A percentile compares a stretch with the other conserved stretches of the same genome.
Evolutionary conservation across 2,888 invertebrate genomes (phyloP).

Genomic region (Alloscopus bannaensis): DNA sequence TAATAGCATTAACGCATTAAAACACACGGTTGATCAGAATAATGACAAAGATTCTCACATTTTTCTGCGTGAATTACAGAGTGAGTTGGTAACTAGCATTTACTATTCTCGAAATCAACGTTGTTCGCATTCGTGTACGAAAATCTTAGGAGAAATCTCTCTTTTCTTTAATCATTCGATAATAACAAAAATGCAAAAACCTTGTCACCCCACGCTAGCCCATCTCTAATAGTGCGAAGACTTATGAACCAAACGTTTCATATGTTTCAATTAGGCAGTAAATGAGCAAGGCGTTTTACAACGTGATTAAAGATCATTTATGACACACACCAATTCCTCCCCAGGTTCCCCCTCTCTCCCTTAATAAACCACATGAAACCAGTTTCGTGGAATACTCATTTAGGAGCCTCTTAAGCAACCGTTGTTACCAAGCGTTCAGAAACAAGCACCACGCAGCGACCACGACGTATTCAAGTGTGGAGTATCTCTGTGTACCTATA

Average conservation of each 20-base stretch:
- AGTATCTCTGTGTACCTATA: too few relatives aligned
- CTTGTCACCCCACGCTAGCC: neutral
- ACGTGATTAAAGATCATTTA: slow-evolving; percentile 51
- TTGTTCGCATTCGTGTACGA: neutral
- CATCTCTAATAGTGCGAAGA: neutral
- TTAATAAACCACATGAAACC: slow-evolving; percentile 9
- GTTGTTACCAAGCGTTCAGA: too few relatives aligned
- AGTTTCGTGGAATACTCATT: too few relatives aligned
- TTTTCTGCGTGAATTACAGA: neutral
- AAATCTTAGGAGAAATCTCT: neutral
- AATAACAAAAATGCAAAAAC: neutral
- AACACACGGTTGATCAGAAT: neutral
- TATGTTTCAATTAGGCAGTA: slow-evolving; percentile 60
- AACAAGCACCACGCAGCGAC: too few relatives aligned
- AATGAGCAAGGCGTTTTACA: slow-evolving; percentile 60
- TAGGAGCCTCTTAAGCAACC: too few relatives aligned
- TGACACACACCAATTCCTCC: slow-evolving; percentile 24
- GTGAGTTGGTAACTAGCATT: neutral
- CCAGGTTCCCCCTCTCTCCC: neutral
- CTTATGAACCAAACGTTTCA: slow-evolving; percentile 24
- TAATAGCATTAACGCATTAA: neutral
- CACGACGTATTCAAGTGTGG: too few relatives aligned
- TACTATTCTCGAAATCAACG: neutral
- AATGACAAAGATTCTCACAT: neutral
- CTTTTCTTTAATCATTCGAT: too few relatives aligned